A percentile compares a stretch with the other conserved stretches of the same genome.
Conservation (phyloP, 2,797 vertebrate genomes). For the Trachops cirrhosus region DNA sequence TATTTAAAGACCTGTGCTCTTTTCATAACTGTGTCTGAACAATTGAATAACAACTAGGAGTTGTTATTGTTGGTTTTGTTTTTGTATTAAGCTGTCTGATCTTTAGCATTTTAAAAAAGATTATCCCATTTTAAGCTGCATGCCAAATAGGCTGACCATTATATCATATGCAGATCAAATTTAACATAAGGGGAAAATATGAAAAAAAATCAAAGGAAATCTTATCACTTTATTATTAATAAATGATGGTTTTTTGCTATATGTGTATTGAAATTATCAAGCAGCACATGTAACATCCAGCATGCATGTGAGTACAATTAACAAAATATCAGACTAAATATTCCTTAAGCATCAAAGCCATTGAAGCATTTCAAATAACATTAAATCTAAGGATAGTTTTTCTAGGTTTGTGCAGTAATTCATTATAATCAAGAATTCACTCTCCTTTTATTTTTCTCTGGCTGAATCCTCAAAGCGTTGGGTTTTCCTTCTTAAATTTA, state of each 20-base stretch:
- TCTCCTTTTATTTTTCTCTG: background rate
- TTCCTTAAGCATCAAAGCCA: background rate
- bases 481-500: background rate
- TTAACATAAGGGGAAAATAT: background rate
- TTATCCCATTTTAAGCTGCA: background rate
- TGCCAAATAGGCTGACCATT: background rate
- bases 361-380: background rate
- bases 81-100: background rate
- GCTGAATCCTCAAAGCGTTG: background rate
- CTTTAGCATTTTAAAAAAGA: background rate
- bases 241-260: background rate
- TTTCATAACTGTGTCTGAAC: background rate
- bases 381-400: background rate
- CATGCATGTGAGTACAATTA: background rate
- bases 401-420: background rate
- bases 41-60: background rate
- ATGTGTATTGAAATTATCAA: background rate
- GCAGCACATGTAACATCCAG: background rate
- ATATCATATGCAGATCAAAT: background rate
- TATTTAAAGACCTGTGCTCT: background rate
- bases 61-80: background rate
- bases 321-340: background rate
- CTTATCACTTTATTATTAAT: background rate
- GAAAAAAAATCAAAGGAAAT: background rate
- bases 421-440: background rate